phyloP scores from a whole-genome alignment of 2,113 vertebrate genomes.

The Conger conger region DNA sequence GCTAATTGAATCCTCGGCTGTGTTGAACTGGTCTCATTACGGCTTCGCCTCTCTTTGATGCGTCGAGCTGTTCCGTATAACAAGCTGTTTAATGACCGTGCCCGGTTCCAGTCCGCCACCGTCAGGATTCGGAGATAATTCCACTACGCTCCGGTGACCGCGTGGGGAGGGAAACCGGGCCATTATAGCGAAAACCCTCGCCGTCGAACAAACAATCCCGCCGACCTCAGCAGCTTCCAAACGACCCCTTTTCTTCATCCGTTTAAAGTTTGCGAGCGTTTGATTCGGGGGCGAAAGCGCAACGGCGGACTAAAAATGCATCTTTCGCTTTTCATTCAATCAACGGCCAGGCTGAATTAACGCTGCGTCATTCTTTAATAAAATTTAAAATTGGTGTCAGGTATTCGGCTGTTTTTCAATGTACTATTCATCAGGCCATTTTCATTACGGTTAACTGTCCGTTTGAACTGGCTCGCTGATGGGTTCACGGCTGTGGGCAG shows the following conservation, averaged over 20 bases:
- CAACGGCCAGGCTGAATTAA: not conserved
- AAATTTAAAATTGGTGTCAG: too few relatives aligned
- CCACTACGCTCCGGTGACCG: not conserved
- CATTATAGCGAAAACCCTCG: conserved; percentile 29
- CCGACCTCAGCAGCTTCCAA: not conserved
- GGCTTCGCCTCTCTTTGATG: conserved; percentile 24
- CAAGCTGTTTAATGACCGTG: conserved; percentile 42
- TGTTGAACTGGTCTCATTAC: conserved; percentile 23
- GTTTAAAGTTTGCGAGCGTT: not conserved
- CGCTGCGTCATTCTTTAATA: too few relatives aligned
- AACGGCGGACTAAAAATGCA: not conserved
- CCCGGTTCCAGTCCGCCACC: conserved; percentile 25
- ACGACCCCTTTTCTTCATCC: not conserved
- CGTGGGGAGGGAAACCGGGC: conserved; percentile 13
- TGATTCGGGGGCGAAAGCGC: not conserved
- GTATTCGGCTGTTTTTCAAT: not conserved
- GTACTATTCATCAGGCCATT: not conserved
- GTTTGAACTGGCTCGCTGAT: not conserved
- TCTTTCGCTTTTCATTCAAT: not conserved
- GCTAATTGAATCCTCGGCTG: conserved; percentile 26
- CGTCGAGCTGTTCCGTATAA: conserved; percentile 37
- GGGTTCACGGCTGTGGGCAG: not conserved
- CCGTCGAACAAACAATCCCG: conserved; percentile 38
- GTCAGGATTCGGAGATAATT: conserved; percentile 31
- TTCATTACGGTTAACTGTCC: not conserved